phyloP scores from a whole-genome alignment of 2,113 vertebrate genomes.

The Tachuris rubrigastra region DNA sequence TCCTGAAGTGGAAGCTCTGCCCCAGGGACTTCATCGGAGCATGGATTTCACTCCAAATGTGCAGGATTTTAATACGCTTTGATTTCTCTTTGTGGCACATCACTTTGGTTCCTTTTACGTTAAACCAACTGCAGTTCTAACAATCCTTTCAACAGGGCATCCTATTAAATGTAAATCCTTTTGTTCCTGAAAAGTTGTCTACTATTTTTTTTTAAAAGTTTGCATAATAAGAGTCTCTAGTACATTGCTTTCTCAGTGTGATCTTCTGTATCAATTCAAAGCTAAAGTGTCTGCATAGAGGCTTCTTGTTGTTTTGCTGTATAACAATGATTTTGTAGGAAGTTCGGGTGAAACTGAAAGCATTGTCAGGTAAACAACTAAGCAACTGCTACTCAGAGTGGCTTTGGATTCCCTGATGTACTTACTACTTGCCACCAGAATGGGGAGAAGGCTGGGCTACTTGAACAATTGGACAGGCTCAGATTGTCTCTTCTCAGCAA shows the following conservation, averaged over 20 bases:
- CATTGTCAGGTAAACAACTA: constrained; percentile 65
- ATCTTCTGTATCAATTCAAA: constrained; percentile 66
- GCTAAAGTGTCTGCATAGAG: constrained; percentile 80
- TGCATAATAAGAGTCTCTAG: constrained; percentile 73
- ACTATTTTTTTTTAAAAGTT: not conserved
- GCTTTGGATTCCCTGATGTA: constrained; percentile 78
- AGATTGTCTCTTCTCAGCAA: constrained; percentile 73
- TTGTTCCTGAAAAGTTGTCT: constrained; percentile 49
- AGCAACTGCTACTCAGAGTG: constrained; percentile 68
- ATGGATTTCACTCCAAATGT: not conserved
- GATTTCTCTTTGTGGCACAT: constrained; percentile 7
- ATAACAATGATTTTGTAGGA: constrained; percentile 56
- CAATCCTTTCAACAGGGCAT: constrained; percentile 6
- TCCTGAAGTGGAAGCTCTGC: constrained; percentile 19
- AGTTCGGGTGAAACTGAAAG: constrained; percentile 69
- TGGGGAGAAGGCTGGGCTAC: constrained; percentile 41
- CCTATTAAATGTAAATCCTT: not conserved
- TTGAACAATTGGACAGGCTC: constrained; percentile 48
- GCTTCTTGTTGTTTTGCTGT: constrained; percentile 64
- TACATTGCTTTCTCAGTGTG: constrained; percentile 57
- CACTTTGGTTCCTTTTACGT: constrained; percentile 25
- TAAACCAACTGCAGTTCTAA: constrained; percentile 15
- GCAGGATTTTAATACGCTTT: not conserved
- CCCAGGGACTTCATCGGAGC: not conserved
- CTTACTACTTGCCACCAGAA: constrained; percentile 61